Evolutionary conservation across 2,113 vertebrate genomes (phyloP), one percentile per base, ranked within the genome.

Genomic region (Dendrocopos noguchii): DNA sequence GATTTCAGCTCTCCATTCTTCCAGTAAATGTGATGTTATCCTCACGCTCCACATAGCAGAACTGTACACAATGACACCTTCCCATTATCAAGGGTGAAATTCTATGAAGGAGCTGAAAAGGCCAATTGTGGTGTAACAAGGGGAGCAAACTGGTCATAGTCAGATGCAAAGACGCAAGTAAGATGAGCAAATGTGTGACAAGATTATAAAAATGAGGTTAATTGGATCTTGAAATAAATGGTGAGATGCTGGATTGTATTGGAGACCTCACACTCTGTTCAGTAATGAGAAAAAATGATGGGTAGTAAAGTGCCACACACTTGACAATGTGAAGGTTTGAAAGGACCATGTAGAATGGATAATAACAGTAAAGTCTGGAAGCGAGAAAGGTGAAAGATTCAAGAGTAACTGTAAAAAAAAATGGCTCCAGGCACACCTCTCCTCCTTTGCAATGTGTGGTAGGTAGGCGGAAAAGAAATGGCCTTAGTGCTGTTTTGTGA

Each of bases 181-280:
- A 52, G 72, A 84, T 36, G 74, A 94, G 56, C 19, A 84, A 93
- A 82, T 64, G 27, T 64, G 53, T 74, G 18, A 70, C 27, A 57
- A 59, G 13, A 66, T 94, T 84, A 70, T 87, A 56, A 87, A 91
- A 95, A 91, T 59, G 16, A 84, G 52, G 63, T 84, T 89, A 87
- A 92, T 64, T 94, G 60, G 64, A 77, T 83, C 64, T 84, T 89
- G 68, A 92, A 89, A 89, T 61, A 84, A 77, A 67, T 80, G 33
- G 17, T 74, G 75, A 92, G 53, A 22, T 75, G 25, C 25, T 93
- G 71, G 56, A 84, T 73, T 75, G 22, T 88, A 31, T 83, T 80
- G 61, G 70, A 77, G 80, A 75, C 63, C 84, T 91, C 57, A 70
- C 9, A 66, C 33, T 47, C 33, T 71, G 84, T 72, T 88, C 56